Evolutionary conservation across 2,113 vertebrate genomes (phyloP), one percentile per base, ranked within the genome.

Genomic region (Pelodiscus sinensis): DNA sequence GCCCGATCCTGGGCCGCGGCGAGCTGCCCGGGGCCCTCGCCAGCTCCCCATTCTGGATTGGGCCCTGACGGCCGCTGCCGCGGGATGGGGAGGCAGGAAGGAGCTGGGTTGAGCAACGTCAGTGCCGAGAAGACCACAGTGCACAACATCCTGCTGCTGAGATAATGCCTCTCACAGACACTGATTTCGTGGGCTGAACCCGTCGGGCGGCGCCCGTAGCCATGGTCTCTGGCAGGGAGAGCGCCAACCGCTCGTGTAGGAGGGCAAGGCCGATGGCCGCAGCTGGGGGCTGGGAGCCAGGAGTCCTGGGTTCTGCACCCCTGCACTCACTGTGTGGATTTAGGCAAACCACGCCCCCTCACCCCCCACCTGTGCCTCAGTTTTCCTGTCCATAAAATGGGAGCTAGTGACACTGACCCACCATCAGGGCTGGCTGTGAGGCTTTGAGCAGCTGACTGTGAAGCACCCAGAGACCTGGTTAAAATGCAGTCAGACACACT

Each of bases 141-240:
- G 2, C 0, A 0, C 80, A 92, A 87, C 87, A 5, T 77, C 91
- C 87, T 92, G 79, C 75, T 18, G 25, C 86, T 86, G 93, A 82
- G 65, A 84, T 75, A 50, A 9, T 2, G 31, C 31, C 87, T 89
- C 25, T 68, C 62, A 81, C 50, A 62, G 85, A 62, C 84, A 9
- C 51, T 60, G 95, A 65, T 78, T 90, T 92, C 87, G 89, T 24
- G 44, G 27, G 16, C 31, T 0, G 0, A 77, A 81, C 71, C 35
- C 0, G 0, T 56, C 83, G 51, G 1, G 2, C 2, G 2, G 5
- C 81, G 0, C 1, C 0, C 1, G 55, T n/a, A 79, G 12, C 60
- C 18, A 3, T 35, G 18, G 18, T 77, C 22, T 50, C 22, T 14
- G 3, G 38, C 12, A 24, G 22, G 44, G 73, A 50, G 38, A 44